Percentiles rank a stretch among this genome's conserved stretches.
Conservation (phyloP, 1,140 invertebrate genomes). For the Rhopalosiphum maidis region DNA sequence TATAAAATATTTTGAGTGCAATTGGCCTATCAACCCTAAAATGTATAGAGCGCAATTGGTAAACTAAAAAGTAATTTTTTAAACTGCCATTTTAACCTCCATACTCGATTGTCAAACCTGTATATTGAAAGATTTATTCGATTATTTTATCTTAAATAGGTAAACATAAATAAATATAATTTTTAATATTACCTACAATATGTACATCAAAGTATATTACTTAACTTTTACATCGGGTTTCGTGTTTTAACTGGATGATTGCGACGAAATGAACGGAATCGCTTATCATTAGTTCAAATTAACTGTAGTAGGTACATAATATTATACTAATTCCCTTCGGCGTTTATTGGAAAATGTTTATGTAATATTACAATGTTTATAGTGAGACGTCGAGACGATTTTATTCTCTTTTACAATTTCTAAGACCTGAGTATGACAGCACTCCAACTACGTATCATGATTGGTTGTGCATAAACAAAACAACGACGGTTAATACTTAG, state of each 20-base stretch:
- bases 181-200: not conserved
- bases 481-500: not conserved
- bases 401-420: not conserved
- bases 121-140: too few species aligned
- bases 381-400: not conserved
- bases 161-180: too few species aligned
- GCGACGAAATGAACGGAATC: not conserved
- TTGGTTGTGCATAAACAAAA: not conserved
- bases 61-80: too few species aligned
- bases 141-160: too few species aligned
- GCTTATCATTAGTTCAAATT: not conserved
- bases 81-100: too few species aligned
- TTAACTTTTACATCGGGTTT: not conserved
- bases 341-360: not conserved
- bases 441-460: not conserved
- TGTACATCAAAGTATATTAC: not conserved
- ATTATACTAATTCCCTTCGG: not conserved
- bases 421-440: not conserved
- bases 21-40: too few species aligned
- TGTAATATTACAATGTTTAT: not conserved
- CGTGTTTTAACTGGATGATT: not conserved
- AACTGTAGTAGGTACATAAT: not conserved
- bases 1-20: too few species aligned
- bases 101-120: too few species aligned
- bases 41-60: too few species aligned